A percentile compares a stretch with the other conserved stretches of the same genome.
Evolutionary conservation across 1,140 invertebrate species (phyloP).

Genomic region (Lithobius niger): DNA sequence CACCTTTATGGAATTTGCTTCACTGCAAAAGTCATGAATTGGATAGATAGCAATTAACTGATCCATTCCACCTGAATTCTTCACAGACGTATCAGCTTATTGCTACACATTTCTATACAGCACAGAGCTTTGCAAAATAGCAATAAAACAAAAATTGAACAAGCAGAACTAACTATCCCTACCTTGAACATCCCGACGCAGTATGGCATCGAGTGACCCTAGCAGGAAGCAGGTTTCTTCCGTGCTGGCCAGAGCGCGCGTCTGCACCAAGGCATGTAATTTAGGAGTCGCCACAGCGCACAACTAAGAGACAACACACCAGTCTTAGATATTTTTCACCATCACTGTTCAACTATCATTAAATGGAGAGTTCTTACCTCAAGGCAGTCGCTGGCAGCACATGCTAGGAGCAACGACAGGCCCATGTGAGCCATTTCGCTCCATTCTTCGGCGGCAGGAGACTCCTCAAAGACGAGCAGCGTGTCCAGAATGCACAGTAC

Average conservation of each 20-base stretch:
- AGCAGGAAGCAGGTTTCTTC: conserved; percentile 42
- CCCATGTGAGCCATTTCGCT: conserved; percentile 43
- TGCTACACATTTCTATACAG: no score
- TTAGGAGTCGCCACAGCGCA: conserved; percentile 46
- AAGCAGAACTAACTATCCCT: no score
- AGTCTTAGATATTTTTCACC: no score
- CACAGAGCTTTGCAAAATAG: no score
- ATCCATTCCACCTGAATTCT: no score
- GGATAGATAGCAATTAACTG: no score
- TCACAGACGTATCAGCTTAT: no score
- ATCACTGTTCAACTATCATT: no score
- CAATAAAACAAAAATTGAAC: no score
- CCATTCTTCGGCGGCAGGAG: conserved; percentile 36
- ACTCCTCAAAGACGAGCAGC: conserved; percentile 39
- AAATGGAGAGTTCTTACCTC: conserved; percentile 29
- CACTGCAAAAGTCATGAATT: no score
- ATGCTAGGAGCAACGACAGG: conserved; percentile 39
- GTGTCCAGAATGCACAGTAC: conserved; percentile 40
- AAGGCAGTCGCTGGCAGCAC: conserved; percentile 38
- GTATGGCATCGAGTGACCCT: conserved; percentile 25
- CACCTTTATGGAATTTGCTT: no score
- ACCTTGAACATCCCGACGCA: conserved; percentile 28
- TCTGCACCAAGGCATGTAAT: conserved; percentile 44
- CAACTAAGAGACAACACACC: conserved; percentile 24
- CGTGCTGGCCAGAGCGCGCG: conserved; percentile 36